phyloP scores from a whole-genome alignment of 1,140 invertebrate species.

The Drosophila azteca region DNA sequence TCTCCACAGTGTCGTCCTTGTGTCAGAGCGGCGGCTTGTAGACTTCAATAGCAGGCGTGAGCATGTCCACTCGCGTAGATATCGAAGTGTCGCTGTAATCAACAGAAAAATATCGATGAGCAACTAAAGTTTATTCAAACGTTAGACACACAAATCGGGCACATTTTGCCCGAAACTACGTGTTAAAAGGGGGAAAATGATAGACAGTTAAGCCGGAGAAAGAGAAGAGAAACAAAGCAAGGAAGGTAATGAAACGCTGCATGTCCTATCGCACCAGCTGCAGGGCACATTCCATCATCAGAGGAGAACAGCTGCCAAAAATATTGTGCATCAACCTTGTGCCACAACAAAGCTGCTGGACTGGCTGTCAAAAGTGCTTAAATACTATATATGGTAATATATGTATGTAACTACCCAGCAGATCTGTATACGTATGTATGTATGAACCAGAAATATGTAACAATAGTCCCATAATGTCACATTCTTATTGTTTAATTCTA shows the following conservation, averaged over 20 bases:
- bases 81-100: slow-evolving; percentile 87
- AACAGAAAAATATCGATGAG: slow-evolving; percentile 5
- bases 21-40: slow-evolving; percentile 87
- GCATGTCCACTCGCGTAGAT: slow-evolving; percentile 86
- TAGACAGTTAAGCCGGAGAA: slow-evolving; percentile 20
- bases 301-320: slow-evolving; percentile 10
- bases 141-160: background rate
- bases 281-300: slow-evolving; percentile 18
- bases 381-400: too few species aligned
- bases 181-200: slow-evolving; percentile 26
- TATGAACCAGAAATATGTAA: too few species aligned
- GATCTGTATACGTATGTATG: too few species aligned
- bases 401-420: too few species aligned
- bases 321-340: too few species aligned
- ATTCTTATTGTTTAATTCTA: too few species aligned
- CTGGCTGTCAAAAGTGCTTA: too few species aligned
- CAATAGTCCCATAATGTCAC: too few species aligned
- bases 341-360: too few species aligned
- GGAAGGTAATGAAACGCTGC: slow-evolving; percentile 9
- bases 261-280: slow-evolving; percentile 33
- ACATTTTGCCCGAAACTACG: too few species aligned
- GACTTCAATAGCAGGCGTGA: slow-evolving; percentile 86
- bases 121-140: background rate
- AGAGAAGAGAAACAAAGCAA: background rate
- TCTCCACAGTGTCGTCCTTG: slow-evolving; percentile 87